Base-by-base conservation (phyloP, 2,888 invertebrate species). In the Bimastos eiseni region DNA sequence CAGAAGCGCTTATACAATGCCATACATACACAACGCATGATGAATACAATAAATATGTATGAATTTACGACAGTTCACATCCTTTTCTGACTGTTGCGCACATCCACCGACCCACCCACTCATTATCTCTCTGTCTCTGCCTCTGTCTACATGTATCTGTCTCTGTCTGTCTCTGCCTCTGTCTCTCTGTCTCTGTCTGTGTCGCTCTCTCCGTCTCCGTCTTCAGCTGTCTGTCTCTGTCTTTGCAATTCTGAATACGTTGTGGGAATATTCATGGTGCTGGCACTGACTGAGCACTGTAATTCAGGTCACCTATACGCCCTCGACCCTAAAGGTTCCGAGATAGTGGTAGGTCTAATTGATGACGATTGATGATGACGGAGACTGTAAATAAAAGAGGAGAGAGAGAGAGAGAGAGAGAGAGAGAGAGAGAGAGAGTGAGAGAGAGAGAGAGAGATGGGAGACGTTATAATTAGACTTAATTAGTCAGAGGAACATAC, bases 121-220 rank as follows among this genome's bases (percentile, higher is more conserved):
- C 33, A 33, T 89, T 88, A 84, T 90, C 34, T 92, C 88, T 89
- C 84, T 89, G 86, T 44, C 33, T 84, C 33, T 33, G 33, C 33
- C 33, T 84, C 17, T 84, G 33, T 84, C 33, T 84, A 33, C 33
- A 17, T 84, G 19, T 84, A 33, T 33, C 84, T 84, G 33, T 84
- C 17, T 84, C 33, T 84, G 17, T 84, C 84, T 83, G 83, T 83
- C 30, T 83, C 83, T 83, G 83, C 17, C 70, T 55, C 41, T 41
- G 41, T 13, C 55, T 92, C 55, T 83, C 90, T 49, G 30, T 89
- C 88, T 44, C 1, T 84, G 17, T 84, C 34, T 84, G 5, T 84
- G 84, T 33, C 33, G 33, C 17, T 84, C 17, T 84, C 15, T 84
- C 5, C 34, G 33, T 33, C 13, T 83, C 30, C 15, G 6, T 83